phyloP scores from a whole-genome alignment of 2,113 vertebrate species.

The Oryzias javanicus region DNA sequence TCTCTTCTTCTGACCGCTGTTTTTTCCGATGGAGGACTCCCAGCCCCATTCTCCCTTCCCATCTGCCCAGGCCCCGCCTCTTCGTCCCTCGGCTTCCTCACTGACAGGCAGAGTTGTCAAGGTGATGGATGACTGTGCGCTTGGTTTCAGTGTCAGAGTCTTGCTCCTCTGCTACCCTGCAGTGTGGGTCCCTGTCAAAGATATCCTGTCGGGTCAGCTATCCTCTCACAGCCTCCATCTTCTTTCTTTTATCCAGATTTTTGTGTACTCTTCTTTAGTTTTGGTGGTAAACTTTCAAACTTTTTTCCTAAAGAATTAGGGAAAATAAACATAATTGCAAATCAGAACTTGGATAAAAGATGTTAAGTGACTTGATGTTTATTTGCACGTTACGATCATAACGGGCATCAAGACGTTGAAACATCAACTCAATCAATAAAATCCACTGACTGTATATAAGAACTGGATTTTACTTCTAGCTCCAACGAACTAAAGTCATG shows the following conservation, averaged over 20 bases:
- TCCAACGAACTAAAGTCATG: too few species aligned
- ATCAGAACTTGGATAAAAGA: too few species aligned
- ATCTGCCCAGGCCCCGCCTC: slow-evolving; percentile 67
- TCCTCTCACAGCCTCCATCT: slow-evolving; percentile 1
- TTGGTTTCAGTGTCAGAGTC: slow-evolving; percentile 67
- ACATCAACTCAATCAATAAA: too few species aligned
- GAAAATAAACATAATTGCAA: too few species aligned
- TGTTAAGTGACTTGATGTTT: too few species aligned
- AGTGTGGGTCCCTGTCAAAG: slow-evolving; percentile 62
- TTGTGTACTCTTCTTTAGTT: slow-evolving; percentile 26
- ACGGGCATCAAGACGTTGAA: too few species aligned
- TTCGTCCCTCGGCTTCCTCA: slow-evolving; percentile 48
- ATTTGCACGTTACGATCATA: too few species aligned
- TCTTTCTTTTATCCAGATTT: slow-evolving; percentile 8
- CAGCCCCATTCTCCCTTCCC: slow-evolving; percentile 63
- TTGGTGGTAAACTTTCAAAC: slow-evolving; percentile 9
- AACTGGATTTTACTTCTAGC: too few species aligned
- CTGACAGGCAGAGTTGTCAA: slow-evolving; percentile 67
- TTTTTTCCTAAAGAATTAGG: too few species aligned
- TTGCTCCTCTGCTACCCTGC: slow-evolving; percentile 63
- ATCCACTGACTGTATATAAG: too few species aligned
- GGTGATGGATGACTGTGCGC: slow-evolving; percentile 69
- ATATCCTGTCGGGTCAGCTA: slow-evolving; percentile 65
- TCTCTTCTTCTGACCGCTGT: slow-evolving; percentile 23
- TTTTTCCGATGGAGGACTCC: slow-evolving; percentile 46